These are phyloP conservation scores for Anguilla pacifica DNA, from an alignment of 2,797 vertebrate species.

Conservation along the genomic window DNA sequence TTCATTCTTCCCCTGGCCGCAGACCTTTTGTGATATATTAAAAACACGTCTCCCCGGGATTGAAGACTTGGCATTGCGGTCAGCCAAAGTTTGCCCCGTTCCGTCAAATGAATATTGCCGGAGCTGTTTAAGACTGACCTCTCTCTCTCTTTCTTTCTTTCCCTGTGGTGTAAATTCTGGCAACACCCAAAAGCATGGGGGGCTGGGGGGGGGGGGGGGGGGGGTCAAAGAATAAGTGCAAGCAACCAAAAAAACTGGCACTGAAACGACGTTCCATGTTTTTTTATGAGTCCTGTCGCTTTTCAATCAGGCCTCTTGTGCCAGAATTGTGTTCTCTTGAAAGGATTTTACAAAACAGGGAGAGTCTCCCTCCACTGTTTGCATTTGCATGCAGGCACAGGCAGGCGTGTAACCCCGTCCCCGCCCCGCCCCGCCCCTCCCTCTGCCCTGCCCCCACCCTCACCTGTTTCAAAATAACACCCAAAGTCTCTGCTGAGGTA, in stretches of 20 bases:
- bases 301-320: background rate
- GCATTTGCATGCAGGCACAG: background rate
- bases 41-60: slow-evolving; percentile 45
- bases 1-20: slow-evolving; percentile 42
- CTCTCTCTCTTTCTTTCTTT: background rate
- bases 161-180: slow-evolving; percentile 7
- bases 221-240: background rate
- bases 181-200: background rate
- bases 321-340: background rate
- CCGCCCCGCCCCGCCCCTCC: background rate
- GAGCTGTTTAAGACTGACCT: slow-evolving; percentile 14
- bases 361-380: background rate
- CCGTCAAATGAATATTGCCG: slow-evolving; percentile 22
- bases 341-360: background rate
- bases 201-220: background rate
- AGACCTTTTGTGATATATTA: slow-evolving; percentile 54
- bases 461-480: background rate
- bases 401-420: background rate
- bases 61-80: slow-evolving; percentile 44
- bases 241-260: slow-evolving; percentile 7
- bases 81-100: slow-evolving; percentile 23
- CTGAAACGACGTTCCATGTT: background rate
- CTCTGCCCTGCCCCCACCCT: background rate
- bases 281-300: background rate
- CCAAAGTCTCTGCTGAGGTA: background rate